phyloP scores from a whole-genome alignment of 2,797 vertebrate species.

The Sarcoramphus papa region DNA sequence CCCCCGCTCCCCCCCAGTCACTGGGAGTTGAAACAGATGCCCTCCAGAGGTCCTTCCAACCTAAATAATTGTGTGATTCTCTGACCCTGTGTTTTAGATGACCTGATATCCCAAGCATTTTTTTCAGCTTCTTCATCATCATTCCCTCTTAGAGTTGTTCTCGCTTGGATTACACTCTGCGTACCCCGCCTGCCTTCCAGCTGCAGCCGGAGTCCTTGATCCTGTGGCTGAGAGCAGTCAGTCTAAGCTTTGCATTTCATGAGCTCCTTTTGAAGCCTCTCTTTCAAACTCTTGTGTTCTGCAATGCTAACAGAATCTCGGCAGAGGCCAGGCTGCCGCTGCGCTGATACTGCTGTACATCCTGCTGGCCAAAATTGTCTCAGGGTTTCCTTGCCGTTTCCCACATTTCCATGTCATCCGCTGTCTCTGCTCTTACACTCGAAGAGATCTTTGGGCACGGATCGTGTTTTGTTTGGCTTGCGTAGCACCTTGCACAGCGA shows the following conservation, averaged over 20 bases:
- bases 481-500: rapidly evolving
- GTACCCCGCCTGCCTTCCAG: not conserved
- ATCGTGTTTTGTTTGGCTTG: not conserved
- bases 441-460: rapidly evolving
- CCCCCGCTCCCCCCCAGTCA: too few relatives aligned
- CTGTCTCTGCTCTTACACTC: not conserved
- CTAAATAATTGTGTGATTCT: not conserved
- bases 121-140: not conserved
- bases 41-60: constrained; percentile 59
- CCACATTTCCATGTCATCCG: not conserved
- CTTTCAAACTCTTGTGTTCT: not conserved
- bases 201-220: not conserved
- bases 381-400: not conserved
- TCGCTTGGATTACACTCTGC: not conserved
- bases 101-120: not conserved
- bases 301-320: not conserved
- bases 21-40: not conserved
- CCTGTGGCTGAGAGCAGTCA: not conserved
- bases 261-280: not conserved
- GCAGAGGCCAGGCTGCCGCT: not conserved
- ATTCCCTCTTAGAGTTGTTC: not conserved
- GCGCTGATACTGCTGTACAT: not conserved
- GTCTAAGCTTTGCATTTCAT: not conserved
- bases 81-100: not conserved
- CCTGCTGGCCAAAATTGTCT: not conserved